Evolutionary conservation across 2,888 invertebrate species (phyloP), one percentile per base, ranked within the genome.

Genomic region (Mythimna pallens): DNA sequence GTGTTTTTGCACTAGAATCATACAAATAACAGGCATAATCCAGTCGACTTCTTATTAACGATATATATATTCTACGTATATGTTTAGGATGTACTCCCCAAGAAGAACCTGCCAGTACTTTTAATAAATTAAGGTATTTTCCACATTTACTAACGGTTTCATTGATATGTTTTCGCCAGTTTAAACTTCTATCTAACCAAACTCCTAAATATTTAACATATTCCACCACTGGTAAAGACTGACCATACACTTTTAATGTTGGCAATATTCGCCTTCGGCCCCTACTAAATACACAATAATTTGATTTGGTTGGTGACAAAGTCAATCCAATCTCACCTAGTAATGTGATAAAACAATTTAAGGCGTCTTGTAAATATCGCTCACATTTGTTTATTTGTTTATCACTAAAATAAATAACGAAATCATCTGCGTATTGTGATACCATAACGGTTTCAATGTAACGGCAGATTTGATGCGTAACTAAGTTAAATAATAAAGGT

Each of bases 61-160:
- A 22, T 6, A 65, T 70, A 65, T 70, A 65, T n/a, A 70, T 12
- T 52, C 17, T 59, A 30, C 70, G 65, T 0, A 65, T 40, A 52
- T 70, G 65, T n/a, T 58, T 65, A 10, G 58, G 58, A 12, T 70
- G 65, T 10, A 70, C 25, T 5, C 58, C 65, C 70, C 65, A 70
- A 14, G 59, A 30, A 40, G 25, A 25, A 3, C 58, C 58, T 8
- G 59, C 58, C 8, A 70, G 25, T 30, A 70, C 25, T 22, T 65
- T 70, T 59, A 70, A 65, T 10, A 65, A 3, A 30, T 70, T 70
- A 8, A 70, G 14, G 30, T 50, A 70, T 36, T n/a, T 58, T 58
- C 36, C 5, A 50, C 50, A 70, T 58, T 70, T 70, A 25, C 34
- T 36, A 22, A 47, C 12, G 2, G 47, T 36, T 22, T 64, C 70